Evolutionary conservation across 2,113 vertebrate genomes (phyloP).

Genomic region (Phrynosoma platyrhinos): DNA sequence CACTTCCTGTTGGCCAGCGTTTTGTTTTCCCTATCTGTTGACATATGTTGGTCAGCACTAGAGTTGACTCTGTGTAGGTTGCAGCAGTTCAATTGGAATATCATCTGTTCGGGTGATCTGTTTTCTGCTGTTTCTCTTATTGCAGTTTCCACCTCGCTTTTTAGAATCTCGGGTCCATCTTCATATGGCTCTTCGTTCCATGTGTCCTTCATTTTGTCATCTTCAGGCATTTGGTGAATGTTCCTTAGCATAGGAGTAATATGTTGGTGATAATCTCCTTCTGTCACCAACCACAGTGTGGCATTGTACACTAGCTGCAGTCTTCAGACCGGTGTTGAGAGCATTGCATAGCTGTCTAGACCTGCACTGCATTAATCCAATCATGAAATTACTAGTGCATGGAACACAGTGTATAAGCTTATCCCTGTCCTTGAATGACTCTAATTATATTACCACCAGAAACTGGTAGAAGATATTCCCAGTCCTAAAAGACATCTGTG

Average conservation of each 20-base stretch:
- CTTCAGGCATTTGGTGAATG: neutral
- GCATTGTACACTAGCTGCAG: neutral
- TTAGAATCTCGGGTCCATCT: too few relatives aligned
- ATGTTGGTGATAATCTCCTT: neutral
- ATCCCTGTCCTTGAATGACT: neutral
- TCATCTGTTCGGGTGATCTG: too few relatives aligned
- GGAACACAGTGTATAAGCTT: neutral
- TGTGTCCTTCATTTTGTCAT: too few relatives aligned
- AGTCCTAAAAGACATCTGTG: neutral
- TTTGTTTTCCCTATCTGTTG: too few relatives aligned
- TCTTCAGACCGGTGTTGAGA: neutral
- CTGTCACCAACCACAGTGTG: neutral
- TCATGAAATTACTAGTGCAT: neutral
- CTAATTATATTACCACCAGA: neutral
- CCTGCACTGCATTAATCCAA: neutral
- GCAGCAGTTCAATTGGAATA: too few relatives aligned
- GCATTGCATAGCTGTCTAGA: too few relatives aligned
- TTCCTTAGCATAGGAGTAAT: neutral
- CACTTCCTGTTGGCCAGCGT: too few relatives aligned
- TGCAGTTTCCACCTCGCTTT: too few relatives aligned
- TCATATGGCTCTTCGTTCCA: too few relatives aligned
- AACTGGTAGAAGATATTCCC: neutral
- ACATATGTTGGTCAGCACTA: too few relatives aligned
- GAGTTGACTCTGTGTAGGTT: too few relatives aligned
- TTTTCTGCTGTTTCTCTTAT: too few relatives aligned